These are phyloP conservation scores for Acanthisitta chloris DNA, from an alignment of 2,113 vertebrate genomes.

Conservation along the genomic window DNA sequence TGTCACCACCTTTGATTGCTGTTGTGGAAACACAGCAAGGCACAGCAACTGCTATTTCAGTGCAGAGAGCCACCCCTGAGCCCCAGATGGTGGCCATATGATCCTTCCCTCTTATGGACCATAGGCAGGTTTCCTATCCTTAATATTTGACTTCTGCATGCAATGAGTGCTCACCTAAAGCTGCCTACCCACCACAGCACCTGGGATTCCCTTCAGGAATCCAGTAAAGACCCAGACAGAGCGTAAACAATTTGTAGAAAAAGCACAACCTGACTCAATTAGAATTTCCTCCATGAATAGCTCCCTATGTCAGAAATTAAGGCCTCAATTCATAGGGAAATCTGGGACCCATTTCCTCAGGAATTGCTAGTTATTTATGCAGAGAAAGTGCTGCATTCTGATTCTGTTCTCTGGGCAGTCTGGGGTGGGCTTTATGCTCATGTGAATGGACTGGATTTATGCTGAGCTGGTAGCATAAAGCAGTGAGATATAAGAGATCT, in stretches of 20 bases:
- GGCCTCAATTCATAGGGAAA: constrained; percentile 53
- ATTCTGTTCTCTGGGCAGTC: constrained; percentile 25
- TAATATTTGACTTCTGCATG: background rate
- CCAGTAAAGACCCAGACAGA: constrained; percentile 39
- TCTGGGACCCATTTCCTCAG: constrained; percentile 62
- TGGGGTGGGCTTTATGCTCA: background rate
- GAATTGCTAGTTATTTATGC: constrained; percentile 24
- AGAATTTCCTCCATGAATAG: constrained; percentile 56
- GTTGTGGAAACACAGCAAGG: constrained; percentile 41
- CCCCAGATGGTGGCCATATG: constrained; percentile 61
- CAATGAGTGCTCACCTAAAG: constrained; percentile 12
- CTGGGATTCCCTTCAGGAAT: constrained; percentile 38
- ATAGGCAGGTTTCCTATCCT: background rate
- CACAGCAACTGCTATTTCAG: constrained; percentile 6
- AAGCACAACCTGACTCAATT: constrained; percentile 40
- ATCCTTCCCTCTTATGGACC: background rate
- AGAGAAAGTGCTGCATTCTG: constrained; percentile 29
- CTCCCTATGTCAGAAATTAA: constrained; percentile 61
- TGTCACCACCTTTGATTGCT: constrained; percentile 39
- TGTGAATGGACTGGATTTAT: background rate
- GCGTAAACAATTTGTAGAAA: constrained; percentile 55
- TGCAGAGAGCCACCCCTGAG: background rate
- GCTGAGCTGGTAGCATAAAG: background rate
- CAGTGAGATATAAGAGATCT: background rate
- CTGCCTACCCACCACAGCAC: background rate